Evolutionary conservation across 2,888 invertebrate species (phyloP).

Genomic region (Nebria brevicollis): DNA sequence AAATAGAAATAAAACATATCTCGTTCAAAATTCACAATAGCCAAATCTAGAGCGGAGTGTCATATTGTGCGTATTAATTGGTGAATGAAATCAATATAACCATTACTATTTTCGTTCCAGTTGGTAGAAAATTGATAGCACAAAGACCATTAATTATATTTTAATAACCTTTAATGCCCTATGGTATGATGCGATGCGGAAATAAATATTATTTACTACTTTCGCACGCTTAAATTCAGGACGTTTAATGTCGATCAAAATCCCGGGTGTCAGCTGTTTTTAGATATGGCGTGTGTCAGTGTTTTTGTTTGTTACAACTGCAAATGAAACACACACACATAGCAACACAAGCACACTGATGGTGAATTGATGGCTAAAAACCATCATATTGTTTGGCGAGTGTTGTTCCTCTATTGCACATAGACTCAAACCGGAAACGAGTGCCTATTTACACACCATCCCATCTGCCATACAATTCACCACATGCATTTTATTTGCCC

Average conservation of each 20-base stretch:
- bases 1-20: not conserved
- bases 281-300: conserved; percentile 3
- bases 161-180: conserved; percentile 37
- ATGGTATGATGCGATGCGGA: not conserved
- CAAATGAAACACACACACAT: conserved; percentile 33
- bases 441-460: not conserved
- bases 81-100: conserved; percentile 5
- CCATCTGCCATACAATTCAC: not conserved
- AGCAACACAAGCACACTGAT: conserved; percentile 27
- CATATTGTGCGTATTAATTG: not conserved
- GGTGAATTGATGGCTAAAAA: conserved; percentile 34
- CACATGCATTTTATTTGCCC: not conserved
- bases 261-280: conserved; percentile 37
- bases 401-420: not conserved
- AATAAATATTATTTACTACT: conserved; percentile 43
- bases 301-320: conserved; percentile 32
- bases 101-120: conserved; percentile 20
- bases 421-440: not conserved
- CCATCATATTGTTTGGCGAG: not conserved
- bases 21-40: not conserved
- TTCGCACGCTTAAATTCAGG: conserved; percentile 16
- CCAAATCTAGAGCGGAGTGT: not conserved
- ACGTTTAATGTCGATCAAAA: conserved; percentile 39
- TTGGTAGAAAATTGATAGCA: not conserved
- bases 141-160: conserved; percentile 34